phyloP scores from a whole-genome alignment of 2,113 vertebrate genomes.

The Melanerpes aurifrons region DNA sequence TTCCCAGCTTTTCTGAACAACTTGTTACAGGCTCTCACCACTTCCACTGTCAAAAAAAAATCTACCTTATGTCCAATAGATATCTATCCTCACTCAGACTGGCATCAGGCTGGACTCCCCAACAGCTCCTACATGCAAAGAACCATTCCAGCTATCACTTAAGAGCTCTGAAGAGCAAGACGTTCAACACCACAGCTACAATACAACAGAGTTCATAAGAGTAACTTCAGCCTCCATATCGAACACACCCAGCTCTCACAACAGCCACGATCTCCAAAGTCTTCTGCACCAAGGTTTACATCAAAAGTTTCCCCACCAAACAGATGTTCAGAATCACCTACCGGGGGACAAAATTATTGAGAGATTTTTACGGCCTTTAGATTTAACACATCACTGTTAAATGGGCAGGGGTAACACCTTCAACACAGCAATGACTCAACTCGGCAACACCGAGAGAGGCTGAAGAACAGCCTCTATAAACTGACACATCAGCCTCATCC shows the following conservation, averaged over 20 bases:
- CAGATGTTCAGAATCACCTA: background rate
- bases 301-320: background rate
- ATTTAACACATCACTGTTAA: background rate
- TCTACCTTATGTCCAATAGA: background rate
- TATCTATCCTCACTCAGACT: background rate
- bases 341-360: rapidly evolving
- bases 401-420: too few species aligned
- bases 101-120: background rate
- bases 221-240: background rate
- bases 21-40: too few species aligned
- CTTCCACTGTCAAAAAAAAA: background rate
- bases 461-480: background rate
- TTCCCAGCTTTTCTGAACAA: background rate
- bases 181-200: background rate
- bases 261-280: background rate
- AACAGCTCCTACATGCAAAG: rapidly evolving
- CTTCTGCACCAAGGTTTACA: background rate
- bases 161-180: background rate
- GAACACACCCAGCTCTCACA: background rate
- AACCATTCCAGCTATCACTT: background rate
- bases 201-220: background rate
- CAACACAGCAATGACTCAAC: background rate
- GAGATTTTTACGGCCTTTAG: background rate
- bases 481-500: background rate
- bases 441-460: background rate